Evolutionary conservation across 2,888 invertebrate genomes (phyloP), one percentile per base, ranked within the genome.

Genomic region (Hofmannophila pseudospretella): DNA sequence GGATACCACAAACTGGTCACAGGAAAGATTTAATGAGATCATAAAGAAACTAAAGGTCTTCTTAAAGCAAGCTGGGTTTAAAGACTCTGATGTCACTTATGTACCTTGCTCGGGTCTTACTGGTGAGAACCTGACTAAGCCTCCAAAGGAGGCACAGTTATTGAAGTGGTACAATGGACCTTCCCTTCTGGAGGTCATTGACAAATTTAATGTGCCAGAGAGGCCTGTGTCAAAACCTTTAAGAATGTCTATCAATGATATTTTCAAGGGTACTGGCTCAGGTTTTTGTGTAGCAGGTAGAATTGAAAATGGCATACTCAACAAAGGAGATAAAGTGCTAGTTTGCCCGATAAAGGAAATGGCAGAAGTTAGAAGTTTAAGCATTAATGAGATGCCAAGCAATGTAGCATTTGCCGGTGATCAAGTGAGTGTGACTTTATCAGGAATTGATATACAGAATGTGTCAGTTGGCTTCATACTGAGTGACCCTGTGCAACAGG

Each of bases 31-130:
- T 74, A 90, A 93, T 52, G 97, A 98, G 64, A 97, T 99, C 42
- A 90, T 90, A 1, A 89, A 89, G 36, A 97, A 96, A 72, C 84
- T 99, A 31, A 92, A 91, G 53, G 69, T 82, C 7, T 97, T 97
- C 59, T 76, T 99, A 13, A 96, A 95, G 73, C 96, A 96, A 76
- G 96, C 94, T 10, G 98, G 98, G 1, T 98, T 94, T 67, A 93
- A 94, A 65, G 96, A 97, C 19, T 88, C 88, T 5, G 95, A 96
- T 68, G 92, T 98, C 0, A 91, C 90, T 1, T 99, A 93, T 75
- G 94, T 99, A 9, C 99, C 99, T 2, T 97, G 98, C 64, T 97
- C 97, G 48, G 99, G 99, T 2, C 82, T 99, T n/a, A 94, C 93
- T 1, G 99, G 99, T 7, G 96, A 97, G 69, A 99, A 99, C 86